Base-by-base conservation (phyloP, 2,888 invertebrate species). In the Scrobipalpa costella region DNA sequence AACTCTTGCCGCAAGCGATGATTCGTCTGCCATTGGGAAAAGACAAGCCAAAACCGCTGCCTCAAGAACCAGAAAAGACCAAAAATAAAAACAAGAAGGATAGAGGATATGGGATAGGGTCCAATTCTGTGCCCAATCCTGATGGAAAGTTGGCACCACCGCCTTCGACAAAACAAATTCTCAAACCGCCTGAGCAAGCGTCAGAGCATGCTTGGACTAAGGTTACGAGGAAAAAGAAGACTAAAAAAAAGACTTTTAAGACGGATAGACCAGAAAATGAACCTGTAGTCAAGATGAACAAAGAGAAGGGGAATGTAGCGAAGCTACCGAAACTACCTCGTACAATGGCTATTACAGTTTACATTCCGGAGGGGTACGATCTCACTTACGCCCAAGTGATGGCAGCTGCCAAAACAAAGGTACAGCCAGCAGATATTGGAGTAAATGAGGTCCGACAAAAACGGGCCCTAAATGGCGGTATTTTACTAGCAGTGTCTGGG, bases 281-380 rank as follows among this genome's bases (percentile, higher is more conserved):
- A 9, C 7, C 47, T 47, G 47, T 7, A 7, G 47, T 13, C 47
- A 47, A 47, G 47, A 47, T 2, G 47, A n/a, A 47, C 3, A 47
- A 47, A 47, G 15, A n/a, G 7, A n/a, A 47, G 47, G 47, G 15
- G n/a, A 47, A 17, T 5, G n/a, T 6, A 15, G 11, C n/a, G n/a
- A 47, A 47, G 47, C 52, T 27, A 17, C 21, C 52, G 13, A 17
- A 52, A 52, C 52, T 19, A 36, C 36, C 36, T 36, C 36, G 36
- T 7, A 9, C 36, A 9, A 11, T 36, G 36, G 36, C 36, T 36
- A 36, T 36, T 1, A 5, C 36, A 36, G 52, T 52, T 11, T 17
- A 21, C 3, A 19, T 52, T 11, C 52, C 52, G 3, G 52, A 52
- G 8, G 52, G 52, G 7, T 17, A 21, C n/a, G 19, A n/a, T 11